These are phyloP conservation scores for Saimiri boliviensis DNA, from an alignment of 2,113 vertebrate species.

Conservation along the genomic window DNA sequence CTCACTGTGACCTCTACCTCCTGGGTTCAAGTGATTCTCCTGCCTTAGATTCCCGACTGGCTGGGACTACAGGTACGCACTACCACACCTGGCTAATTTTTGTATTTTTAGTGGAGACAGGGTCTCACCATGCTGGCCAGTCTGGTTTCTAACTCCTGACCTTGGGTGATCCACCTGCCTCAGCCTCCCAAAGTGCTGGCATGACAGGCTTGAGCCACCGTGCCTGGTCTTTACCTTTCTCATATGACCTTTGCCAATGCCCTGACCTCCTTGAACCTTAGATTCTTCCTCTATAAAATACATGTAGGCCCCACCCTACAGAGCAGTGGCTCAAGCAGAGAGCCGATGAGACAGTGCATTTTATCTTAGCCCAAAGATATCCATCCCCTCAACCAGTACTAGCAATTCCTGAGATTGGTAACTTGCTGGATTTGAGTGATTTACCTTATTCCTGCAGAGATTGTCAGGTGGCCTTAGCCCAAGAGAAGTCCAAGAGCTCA, in stretches of 20 bases:
- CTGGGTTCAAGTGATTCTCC: too few species aligned
- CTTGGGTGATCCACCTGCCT: too few species aligned
- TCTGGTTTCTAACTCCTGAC: too few species aligned
- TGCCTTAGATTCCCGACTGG: too few species aligned
- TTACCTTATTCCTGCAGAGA: background rate
- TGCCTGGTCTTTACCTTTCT: background rate
- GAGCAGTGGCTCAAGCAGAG: background rate
- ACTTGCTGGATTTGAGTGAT: background rate
- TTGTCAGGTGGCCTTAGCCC: background rate
- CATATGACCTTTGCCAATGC: background rate
- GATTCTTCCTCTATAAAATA: conserved; percentile 11
- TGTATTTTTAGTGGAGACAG: too few species aligned
- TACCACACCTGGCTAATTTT: too few species aligned
- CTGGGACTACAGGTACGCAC: too few species aligned
- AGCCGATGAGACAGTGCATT: fast-evolving
- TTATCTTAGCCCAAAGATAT: background rate
- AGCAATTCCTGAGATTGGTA: background rate
- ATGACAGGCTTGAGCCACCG: too few species aligned
- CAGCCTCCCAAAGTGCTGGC: too few species aligned
- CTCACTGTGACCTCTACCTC: too few species aligned
- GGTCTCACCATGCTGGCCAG: too few species aligned
- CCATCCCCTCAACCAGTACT: too few species aligned
- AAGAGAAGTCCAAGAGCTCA: background rate
- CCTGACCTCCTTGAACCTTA: background rate
- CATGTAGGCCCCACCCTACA: background rate